phyloP scores from a whole-genome alignment of 2,113 vertebrate species.

The Egretta garzetta region DNA sequence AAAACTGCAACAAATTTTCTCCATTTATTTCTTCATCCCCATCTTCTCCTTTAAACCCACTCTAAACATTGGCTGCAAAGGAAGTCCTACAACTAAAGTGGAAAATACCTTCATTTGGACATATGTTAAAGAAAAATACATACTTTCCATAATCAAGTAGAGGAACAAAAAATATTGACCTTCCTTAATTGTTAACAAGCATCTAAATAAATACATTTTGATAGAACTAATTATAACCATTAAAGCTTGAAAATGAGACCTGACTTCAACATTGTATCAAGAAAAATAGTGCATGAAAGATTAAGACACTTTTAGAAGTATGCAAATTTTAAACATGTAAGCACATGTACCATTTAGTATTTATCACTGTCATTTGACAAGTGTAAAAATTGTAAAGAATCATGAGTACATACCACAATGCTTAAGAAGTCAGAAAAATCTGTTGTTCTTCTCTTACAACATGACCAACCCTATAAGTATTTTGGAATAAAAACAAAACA shows the following conservation, averaged over 20 bases:
- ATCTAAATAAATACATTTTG: neutral
- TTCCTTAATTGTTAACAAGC: neutral
- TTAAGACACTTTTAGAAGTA: neutral
- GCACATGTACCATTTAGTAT: neutral
- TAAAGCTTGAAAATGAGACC: neutral
- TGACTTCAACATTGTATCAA: neutral
- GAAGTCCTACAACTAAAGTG: neutral
- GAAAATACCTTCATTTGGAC: neutral
- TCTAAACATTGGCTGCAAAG: neutral
- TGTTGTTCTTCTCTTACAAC: slow-evolving; percentile 95
- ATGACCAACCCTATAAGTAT: slow-evolving; percentile 91
- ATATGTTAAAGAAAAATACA: neutral
- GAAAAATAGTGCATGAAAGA: neutral
- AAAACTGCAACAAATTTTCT: neutral
- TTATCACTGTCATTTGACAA: neutral
- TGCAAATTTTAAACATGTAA: neutral
- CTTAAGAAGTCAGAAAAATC: slow-evolving; percentile 98
- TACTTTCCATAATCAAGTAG: neutral
- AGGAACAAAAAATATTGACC: neutral
- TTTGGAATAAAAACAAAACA: slow-evolving; percentile 14
- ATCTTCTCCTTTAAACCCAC: neutral
- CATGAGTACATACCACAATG: slow-evolving; percentile 85
- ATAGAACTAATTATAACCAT: neutral
- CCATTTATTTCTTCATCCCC: neutral
- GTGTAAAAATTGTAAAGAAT: neutral